Conservation (phyloP, 2,113 vertebrate species). For the Acanthochromis polyacanthus region DNA sequence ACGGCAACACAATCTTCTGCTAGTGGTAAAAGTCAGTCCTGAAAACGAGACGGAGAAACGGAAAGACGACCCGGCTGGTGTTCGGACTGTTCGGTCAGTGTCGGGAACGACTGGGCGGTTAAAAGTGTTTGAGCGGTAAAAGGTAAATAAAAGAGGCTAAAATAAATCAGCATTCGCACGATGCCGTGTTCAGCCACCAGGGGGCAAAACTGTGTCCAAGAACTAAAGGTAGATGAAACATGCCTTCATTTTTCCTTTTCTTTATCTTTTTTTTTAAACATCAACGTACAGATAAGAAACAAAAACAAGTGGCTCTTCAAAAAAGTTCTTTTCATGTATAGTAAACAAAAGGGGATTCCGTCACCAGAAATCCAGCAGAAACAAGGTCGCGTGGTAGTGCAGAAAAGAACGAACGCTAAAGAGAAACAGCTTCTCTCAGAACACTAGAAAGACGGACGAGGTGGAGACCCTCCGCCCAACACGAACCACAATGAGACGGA, state of each 20-base stretch:
- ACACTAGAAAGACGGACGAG: constrained; percentile 70
- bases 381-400: constrained; percentile 80
- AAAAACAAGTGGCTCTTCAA: constrained; percentile 64
- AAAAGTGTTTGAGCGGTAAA: constrained; percentile 54
- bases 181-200: constrained; percentile 73
- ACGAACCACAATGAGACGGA: constrained; percentile 60
- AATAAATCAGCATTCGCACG: constrained; percentile 63
- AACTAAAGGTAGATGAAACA: constrained; percentile 66
- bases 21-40: constrained; percentile 56
- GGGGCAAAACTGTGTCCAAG: constrained; percentile 65
- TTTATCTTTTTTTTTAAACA: constrained; percentile 37
- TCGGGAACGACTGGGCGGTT: constrained; percentile 62
- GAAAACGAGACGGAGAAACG: constrained; percentile 23
- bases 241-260: constrained; percentile 61
- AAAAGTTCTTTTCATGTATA: constrained; percentile 68
- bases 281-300: constrained; percentile 59
- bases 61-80: constrained; percentile 37
- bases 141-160: constrained; percentile 51
- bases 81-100: constrained; percentile 50
- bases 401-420: constrained; percentile 83
- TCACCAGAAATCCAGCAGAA: constrained; percentile 58
- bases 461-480: constrained; percentile 51
- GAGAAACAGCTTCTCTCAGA: constrained; percentile 73
- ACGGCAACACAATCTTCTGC: constrained; percentile 57
- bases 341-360: constrained; percentile 67